Percentiles rank a stretch among this genome's conserved stretches.
Evolutionary conservation across 92 coral and sea anemone genomes (phyloP).

Genomic region (Epizoanthus fatuus): DNA sequence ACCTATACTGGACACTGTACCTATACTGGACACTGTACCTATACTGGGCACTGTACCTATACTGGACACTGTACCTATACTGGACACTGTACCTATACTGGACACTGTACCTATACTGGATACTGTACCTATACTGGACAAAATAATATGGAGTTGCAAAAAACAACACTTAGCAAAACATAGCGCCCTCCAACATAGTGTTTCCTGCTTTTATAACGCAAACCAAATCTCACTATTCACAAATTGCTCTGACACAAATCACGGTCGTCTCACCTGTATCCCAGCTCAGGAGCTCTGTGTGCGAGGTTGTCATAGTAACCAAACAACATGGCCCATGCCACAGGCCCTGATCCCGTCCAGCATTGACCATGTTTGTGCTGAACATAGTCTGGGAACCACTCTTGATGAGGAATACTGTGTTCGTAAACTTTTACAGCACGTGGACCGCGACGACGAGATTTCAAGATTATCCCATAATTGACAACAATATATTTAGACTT

Average conservation of each 20-base stretch:
- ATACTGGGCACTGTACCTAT: no score
- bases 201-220: background rate
- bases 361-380: slow-evolving; percentile 86
- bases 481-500: slow-evolving; percentile 59
- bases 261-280: slow-evolving; percentile 68
- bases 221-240: background rate
- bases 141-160: no score
- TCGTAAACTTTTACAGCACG: slow-evolving; percentile 52
- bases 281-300: slow-evolving; percentile 44
- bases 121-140: no score
- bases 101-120: no score
- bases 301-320: slow-evolving; percentile 90
- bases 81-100: no score
- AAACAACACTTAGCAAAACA: no score
- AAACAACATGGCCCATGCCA: slow-evolving; percentile 93
- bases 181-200: no score
- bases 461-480: slow-evolving; percentile 80
- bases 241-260: background rate
- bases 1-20: no score
- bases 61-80: no score
- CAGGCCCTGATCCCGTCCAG: slow-evolving; percentile 89
- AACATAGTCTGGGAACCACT: slow-evolving; percentile 84
- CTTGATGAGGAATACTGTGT: slow-evolving; percentile 65
- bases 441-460: slow-evolving; percentile 57
- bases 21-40: no score